Conservation (phyloP, 2,113 vertebrate species). For the Trichechus manatus region DNA sequence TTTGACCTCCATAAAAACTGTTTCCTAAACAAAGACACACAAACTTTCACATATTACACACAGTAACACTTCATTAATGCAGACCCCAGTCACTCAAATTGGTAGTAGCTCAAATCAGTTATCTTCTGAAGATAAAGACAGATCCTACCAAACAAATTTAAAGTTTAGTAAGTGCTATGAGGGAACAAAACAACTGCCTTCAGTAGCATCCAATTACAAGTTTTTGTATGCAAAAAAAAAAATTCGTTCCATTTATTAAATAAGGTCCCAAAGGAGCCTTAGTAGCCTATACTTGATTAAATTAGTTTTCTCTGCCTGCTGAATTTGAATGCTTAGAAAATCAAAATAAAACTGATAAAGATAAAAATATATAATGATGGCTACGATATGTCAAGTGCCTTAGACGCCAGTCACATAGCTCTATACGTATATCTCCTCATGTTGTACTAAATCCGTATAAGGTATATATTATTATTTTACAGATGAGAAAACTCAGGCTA, state of each 20-base stretch:
- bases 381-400: background rate
- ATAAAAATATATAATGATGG: background rate
- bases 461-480: background rate
- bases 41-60: conserved; percentile 11
- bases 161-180: background rate
- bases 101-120: conserved; percentile 14
- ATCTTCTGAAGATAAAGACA: conserved; percentile 43
- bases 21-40: conserved; percentile 71
- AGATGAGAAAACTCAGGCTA: background rate
- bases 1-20: conserved; percentile 79
- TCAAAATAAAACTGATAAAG: background rate
- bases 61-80: conserved; percentile 6
- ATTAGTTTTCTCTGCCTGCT: background rate
- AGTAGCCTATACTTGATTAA: background rate
- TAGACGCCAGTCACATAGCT: background rate
- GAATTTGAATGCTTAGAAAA: conserved; percentile 44
- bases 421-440: background rate
- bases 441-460: background rate
- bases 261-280: background rate
- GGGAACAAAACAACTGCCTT: background rate
- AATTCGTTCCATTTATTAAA: background rate
- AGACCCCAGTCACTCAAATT: conserved; percentile 21
- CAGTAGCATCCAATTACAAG: background rate
- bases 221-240: background rate
- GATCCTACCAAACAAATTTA: background rate